Conservation (phyloP, 2,113 vertebrate species). For the Puffinus mauretanicus region DNA sequence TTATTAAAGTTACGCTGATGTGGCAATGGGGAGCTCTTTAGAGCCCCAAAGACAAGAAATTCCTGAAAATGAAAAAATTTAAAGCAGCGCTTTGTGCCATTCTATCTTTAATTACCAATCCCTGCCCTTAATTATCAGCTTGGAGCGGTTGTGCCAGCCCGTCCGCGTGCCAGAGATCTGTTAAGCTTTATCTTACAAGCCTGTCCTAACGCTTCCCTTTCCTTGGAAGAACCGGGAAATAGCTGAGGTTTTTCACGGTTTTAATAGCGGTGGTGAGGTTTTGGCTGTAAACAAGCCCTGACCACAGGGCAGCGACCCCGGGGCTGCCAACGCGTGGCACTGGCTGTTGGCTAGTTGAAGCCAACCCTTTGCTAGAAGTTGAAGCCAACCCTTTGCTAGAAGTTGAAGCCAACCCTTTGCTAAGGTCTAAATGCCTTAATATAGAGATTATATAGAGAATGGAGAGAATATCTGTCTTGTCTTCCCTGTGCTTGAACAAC, state of each 20-base stretch:
- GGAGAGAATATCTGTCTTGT: not conserved
- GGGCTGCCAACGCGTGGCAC: not conserved
- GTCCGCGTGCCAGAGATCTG: not conserved
- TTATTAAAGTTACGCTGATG: not conserved
- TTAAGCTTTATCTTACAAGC: not conserved
- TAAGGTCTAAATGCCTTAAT: not conserved
- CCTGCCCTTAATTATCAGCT: not conserved
- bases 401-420: not conserved
- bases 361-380: not conserved
- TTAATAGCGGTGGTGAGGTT: not conserved
- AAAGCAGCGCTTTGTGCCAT: not conserved
- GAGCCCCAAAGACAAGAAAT: not conserved
- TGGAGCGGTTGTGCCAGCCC: accelerated
- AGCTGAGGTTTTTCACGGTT: not conserved
- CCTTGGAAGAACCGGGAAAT: not conserved
- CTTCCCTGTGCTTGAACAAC: not conserved
- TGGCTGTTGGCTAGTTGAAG: not conserved
- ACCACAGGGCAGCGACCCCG: not conserved
- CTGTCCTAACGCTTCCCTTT: not conserved
- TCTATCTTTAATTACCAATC: not conserved
- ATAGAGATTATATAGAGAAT: not conserved
- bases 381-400: not conserved
- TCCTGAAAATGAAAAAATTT: not conserved
- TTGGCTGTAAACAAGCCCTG: not conserved
- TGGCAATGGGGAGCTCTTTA: not conserved